Conservation (phyloP, 2,888 invertebrate genomes). For the Clunio marinus region DNA sequence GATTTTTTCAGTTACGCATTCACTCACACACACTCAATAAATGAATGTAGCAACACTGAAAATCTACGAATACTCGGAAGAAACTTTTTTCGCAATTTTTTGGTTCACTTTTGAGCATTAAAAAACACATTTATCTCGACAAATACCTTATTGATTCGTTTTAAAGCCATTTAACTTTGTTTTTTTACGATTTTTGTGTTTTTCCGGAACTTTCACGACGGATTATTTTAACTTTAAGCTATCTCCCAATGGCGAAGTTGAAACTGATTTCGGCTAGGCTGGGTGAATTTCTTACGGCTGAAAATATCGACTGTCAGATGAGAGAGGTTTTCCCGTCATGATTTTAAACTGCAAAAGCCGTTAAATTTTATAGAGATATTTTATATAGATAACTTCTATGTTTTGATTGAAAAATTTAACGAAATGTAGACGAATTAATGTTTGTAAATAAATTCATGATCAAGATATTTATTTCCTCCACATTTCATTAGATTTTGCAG, state of each 20-base stretch:
- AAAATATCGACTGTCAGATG: neutral
- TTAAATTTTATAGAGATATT: too few relatives aligned
- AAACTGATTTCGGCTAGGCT: neutral
- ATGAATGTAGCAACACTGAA: slow-evolving; percentile 57
- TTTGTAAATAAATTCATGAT: too few relatives aligned
- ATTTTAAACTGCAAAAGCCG: too few relatives aligned
- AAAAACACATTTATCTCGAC: slow-evolving; percentile 46
- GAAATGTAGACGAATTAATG: too few relatives aligned
- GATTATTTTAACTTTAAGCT: neutral
- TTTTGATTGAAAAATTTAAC: too few relatives aligned
- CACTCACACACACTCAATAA: slow-evolving; percentile 57
- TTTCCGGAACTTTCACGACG: slow-evolving; percentile 13
- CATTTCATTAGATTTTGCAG: too few relatives aligned
- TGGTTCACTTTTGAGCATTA: slow-evolving; percentile 40
- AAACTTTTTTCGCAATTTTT: slow-evolving; percentile 41
- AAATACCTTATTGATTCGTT: slow-evolving; percentile 94
- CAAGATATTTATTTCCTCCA: too few relatives aligned
- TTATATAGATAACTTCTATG: too few relatives aligned
- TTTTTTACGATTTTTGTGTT: slow-evolving; percentile 45
- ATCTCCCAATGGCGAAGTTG: neutral
- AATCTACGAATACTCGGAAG: slow-evolving; percentile 40
- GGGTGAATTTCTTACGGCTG: neutral
- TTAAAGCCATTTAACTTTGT: slow-evolving; percentile 82
- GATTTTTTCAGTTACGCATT: slow-evolving; percentile 48
- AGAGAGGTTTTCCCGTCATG: too few relatives aligned